Evolutionary conservation across 1,140 invertebrate species (phyloP).

Genomic region (Sipha flava): DNA sequence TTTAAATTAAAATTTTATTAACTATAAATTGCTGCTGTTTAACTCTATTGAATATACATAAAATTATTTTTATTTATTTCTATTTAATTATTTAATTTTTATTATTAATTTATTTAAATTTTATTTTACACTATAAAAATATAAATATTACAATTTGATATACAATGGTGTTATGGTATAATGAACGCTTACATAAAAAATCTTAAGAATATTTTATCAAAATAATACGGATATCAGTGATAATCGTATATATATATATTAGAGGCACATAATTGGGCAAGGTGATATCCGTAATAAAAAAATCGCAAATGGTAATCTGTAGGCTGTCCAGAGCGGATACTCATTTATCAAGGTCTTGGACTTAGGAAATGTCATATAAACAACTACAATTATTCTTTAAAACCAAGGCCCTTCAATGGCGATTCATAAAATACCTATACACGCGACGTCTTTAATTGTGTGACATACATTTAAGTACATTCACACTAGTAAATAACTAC

Average conservation of each 20-base stretch:
- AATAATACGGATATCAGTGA: not conserved
- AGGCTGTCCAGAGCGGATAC: slow-evolving; percentile 27
- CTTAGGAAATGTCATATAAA: slow-evolving; percentile 20
- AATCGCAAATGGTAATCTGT: slow-evolving; percentile 19
- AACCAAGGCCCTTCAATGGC: not conserved
- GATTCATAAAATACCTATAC: not conserved
- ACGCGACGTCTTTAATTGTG: not conserved
- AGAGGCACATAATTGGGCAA: not conserved
- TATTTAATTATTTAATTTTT: no score
- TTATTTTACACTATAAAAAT: no score
- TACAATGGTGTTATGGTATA: no score
- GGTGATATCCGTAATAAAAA: slow-evolving; percentile 25
- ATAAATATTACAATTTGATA: no score
- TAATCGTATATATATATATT: not conserved
- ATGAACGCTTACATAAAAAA: no score
- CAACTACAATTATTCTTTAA: slow-evolving; percentile 9
- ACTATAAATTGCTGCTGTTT: no score
- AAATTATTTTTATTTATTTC: no score
- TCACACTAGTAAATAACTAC: no score
- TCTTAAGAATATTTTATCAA: not conserved
- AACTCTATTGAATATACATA: no score
- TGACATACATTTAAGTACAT: not conserved
- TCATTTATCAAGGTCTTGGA: slow-evolving; percentile 9
- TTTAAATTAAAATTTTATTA: no score
- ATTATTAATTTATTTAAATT: no score